Conservation (phyloP, 2,888 invertebrate species). For the Invenusta paracnida region DNA sequence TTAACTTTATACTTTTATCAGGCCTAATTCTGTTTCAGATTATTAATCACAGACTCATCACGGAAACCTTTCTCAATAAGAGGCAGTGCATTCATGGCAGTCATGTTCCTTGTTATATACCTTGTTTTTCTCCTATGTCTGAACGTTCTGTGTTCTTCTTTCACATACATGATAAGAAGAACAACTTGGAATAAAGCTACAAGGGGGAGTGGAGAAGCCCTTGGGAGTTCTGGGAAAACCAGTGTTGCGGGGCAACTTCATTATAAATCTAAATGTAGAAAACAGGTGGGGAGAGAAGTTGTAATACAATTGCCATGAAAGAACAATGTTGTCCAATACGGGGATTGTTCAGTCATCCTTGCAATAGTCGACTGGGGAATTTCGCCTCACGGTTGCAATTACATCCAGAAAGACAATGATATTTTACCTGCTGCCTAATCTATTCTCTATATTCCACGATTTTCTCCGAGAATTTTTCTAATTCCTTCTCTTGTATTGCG, state of each 20-base stretch:
- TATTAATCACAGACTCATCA: slow-evolving; percentile 21
- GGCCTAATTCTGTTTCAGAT: slow-evolving; percentile 15
- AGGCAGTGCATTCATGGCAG: slow-evolving; percentile 9
- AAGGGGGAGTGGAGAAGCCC: too few species aligned
- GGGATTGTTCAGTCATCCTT: neutral
- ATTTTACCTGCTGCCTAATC: slow-evolving; percentile 8
- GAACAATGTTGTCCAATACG: slow-evolving; percentile 18
- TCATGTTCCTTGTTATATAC: too few species aligned
- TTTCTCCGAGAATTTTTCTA: too few species aligned
- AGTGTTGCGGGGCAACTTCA: neutral
- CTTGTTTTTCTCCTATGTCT: too few species aligned
- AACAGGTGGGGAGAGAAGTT: slow-evolving; percentile 5
- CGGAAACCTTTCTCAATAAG: neutral
- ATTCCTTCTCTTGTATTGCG: too few species aligned
- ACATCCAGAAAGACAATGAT: neutral
- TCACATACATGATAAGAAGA: too few species aligned
- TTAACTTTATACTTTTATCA: slow-evolving; percentile 26
- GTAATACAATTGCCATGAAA: slow-evolving; percentile 19
- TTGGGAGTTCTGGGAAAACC: slow-evolving; percentile 1
- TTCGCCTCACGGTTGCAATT: slow-evolving; percentile 17
- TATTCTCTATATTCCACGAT: too few species aligned
- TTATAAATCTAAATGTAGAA: neutral
- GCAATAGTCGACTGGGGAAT: slow-evolving; percentile 16
- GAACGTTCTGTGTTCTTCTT: too few species aligned
- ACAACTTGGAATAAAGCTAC: too few species aligned